These are phyloP conservation scores for Meta bourneti DNA, from an alignment of 2,888 invertebrate species.

Conservation along the genomic window DNA sequence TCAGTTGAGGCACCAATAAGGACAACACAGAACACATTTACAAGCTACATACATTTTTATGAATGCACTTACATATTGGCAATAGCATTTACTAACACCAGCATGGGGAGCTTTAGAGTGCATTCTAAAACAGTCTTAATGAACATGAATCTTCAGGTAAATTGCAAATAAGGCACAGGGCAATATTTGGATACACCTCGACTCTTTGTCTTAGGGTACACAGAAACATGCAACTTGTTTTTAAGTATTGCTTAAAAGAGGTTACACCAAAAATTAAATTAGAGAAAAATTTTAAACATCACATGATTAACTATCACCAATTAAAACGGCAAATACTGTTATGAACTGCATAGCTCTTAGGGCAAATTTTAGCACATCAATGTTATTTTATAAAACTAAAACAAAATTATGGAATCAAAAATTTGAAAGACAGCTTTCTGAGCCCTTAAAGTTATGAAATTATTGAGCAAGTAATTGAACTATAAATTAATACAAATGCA, in stretches of 20 bases:
- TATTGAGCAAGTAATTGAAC: too few relatives aligned
- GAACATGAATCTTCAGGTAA: conserved; percentile 24
- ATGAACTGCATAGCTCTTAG: too few relatives aligned
- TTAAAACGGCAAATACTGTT: too few relatives aligned
- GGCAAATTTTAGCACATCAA: too few relatives aligned
- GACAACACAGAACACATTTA: conserved; percentile 72
- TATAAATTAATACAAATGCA: too few relatives aligned
- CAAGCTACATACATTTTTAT: conserved; percentile 63
- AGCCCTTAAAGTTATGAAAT: too few relatives aligned
- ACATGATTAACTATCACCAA: too few relatives aligned
- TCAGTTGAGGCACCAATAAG: conserved; percentile 74
- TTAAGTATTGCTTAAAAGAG: neutral
- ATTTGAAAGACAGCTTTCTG: too few relatives aligned
- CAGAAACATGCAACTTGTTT: neutral
- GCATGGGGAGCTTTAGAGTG: conserved; percentile 59
- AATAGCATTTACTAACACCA: conserved; percentile 62
- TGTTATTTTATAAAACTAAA: too few relatives aligned
- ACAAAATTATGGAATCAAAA: too few relatives aligned
- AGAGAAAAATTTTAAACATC: too few relatives aligned
- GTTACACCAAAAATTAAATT: neutral
- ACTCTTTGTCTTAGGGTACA: neutral
- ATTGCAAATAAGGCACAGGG: conserved; percentile 73
- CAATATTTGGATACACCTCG: conserved; percentile 27
- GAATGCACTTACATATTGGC: conserved; percentile 75
- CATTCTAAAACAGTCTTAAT: conserved; percentile 41